Base-by-base conservation (phyloP, 1,140 invertebrate species). In the Rhysida immarginata region DNA sequence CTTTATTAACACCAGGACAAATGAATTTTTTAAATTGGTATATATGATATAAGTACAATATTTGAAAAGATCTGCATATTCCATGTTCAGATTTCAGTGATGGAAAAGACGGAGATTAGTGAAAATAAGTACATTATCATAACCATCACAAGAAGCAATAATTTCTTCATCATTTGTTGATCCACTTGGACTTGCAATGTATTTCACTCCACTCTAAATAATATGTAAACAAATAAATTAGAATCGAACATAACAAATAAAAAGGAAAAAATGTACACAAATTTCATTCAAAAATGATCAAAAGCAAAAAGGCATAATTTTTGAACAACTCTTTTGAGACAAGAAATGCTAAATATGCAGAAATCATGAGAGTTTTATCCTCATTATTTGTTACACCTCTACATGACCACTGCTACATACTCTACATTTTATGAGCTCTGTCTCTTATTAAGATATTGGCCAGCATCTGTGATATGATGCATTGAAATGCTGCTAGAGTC, bases 61-160 rank as follows among this genome's bases (percentile, higher is more conserved):
- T n/a, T n/a, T n/a, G n/a, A n/a, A n/a, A n/a, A n/a, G n/a, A n/a
- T n/a, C n/a, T n/a, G n/a, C n/a, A n/a, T n/a, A n/a, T n/a, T n/a
- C n/a, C n/a, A n/a, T n/a, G n/a, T n/a, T n/a, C n/a, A n/a, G n/a
- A 49, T 21, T 26, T 82, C 74, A 96, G 72, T 98, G 95, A 69
- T 98, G 95, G 80, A 99, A 99, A 0, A 98, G 74, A 58, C 95
- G 76, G 1, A 95, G 69, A 65, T 85, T 85, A n/a, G 92, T 96
- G 65, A 96, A 90, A 41, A 85, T 80, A 62, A 98, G 69, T 1
- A 80, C 78, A 56, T 98, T 94, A 26, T 80, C 80, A 65, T 96
- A 87, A 60, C 96, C 85, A 67, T 98, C 80, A 68, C 94, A 97
- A 14, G 94, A 92, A 52, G 84, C 71, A 58, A 94, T 87, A n/a